Conservation (phyloP, 2,888 invertebrate genomes). For the Drosophila kambysellisi region DNA sequence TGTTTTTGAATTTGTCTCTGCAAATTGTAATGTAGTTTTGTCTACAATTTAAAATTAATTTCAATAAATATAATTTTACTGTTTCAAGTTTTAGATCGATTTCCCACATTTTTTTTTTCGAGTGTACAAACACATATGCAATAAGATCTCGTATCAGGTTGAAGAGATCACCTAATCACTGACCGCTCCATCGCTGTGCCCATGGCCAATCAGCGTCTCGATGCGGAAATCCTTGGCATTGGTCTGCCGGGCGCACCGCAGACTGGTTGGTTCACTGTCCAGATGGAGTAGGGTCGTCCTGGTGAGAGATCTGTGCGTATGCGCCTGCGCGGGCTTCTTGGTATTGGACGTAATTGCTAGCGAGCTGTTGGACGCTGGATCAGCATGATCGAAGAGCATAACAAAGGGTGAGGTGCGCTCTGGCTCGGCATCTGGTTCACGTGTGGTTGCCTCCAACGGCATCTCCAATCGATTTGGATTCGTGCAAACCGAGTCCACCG, state of each 20-base stretch:
- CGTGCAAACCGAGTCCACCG: slow-evolving; percentile 83
- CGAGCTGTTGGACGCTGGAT: slow-evolving; percentile 74
- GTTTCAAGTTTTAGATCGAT: neutral
- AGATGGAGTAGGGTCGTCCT: slow-evolving; percentile 54
- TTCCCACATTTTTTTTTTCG: neutral
- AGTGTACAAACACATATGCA: neutral
- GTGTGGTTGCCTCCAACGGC: slow-evolving; percentile 50
- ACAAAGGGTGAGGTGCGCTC: slow-evolving; percentile 72
- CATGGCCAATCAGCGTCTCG: slow-evolving; percentile 84
- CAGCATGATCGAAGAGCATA: slow-evolving; percentile 81
- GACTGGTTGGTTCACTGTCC: slow-evolving; percentile 73
- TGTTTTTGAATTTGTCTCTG: neutral
- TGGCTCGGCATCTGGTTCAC: slow-evolving; percentile 36
- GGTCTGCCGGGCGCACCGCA: slow-evolving; percentile 75
- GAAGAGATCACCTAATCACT: slow-evolving; percentile 60
- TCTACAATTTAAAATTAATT: neutral
- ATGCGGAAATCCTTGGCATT: slow-evolving; percentile 85
- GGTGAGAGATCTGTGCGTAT: slow-evolving; percentile 35
- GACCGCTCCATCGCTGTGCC: slow-evolving; percentile 71
- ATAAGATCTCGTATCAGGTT: neutral
- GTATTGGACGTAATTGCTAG: slow-evolving; percentile 75
- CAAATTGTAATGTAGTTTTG: neutral
- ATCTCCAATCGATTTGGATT: slow-evolving; percentile 75
- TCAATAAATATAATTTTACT: neutral
- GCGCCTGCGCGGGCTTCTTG: slow-evolving; percentile 58